phyloP scores from a whole-genome alignment of 2,113 vertebrate genomes.

The Platanista minor region DNA sequence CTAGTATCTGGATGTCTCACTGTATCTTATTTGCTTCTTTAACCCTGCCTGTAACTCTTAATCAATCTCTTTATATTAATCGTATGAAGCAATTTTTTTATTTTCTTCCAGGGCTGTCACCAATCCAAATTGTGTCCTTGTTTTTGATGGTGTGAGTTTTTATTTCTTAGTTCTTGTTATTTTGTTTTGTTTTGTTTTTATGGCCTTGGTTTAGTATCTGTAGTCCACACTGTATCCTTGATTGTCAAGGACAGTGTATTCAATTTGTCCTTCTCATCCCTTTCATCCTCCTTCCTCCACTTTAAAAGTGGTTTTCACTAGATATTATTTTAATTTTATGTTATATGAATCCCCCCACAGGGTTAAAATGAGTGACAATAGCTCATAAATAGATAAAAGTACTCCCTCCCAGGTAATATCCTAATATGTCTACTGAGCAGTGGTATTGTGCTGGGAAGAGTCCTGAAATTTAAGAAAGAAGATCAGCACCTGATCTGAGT shows the following conservation, averaged over 20 bases:
- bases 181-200: neutral
- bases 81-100: neutral
- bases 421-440: neutral
- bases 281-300: neutral
- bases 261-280: neutral
- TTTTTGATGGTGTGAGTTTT: neutral
- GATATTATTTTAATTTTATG: neutral
- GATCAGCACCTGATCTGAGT: neutral
- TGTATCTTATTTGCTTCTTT: neutral
- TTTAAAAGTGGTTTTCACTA: neutral
- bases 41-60: neutral
- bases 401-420: neutral
- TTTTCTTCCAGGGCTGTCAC: neutral
- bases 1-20: neutral
- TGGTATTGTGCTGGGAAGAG: neutral
- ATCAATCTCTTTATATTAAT: neutral
- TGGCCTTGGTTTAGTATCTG: neutral
- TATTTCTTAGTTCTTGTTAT: neutral
- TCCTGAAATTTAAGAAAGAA: neutral
- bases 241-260: neutral
- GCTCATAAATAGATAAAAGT: neutral
- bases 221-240: neutral
- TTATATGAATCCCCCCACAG: neutral
- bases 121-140: neutral
- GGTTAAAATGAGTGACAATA: neutral